Evolutionary conservation across 2,113 vertebrate genomes (phyloP).

Genomic region (Puffinus mauretanicus): DNA sequence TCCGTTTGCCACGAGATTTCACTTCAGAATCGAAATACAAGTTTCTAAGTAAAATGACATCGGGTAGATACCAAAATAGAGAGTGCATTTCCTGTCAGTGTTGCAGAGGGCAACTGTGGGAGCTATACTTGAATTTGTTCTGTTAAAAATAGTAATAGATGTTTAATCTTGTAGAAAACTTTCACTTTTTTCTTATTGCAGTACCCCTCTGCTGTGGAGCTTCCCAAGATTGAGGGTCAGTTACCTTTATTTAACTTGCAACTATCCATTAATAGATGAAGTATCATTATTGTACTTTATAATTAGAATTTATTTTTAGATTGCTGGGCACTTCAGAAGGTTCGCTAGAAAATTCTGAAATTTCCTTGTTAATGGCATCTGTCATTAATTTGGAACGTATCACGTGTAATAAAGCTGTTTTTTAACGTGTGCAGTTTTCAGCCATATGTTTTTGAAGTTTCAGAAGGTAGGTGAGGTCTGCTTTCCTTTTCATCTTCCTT

Average conservation of each 20-base stretch:
- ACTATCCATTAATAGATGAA: background rate
- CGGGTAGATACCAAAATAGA: background rate
- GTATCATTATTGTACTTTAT: background rate
- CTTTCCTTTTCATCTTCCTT: background rate
- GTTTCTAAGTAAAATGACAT: background rate
- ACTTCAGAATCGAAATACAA: background rate
- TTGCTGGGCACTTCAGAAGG: background rate
- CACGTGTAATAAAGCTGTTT: background rate
- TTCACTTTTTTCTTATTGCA: constrained; percentile 67
- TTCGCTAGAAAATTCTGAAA: background rate
- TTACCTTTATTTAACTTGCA: constrained; percentile 4
- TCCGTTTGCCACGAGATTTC: background rate
- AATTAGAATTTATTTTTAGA: background rate
- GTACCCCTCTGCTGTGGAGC: constrained; percentile 70
- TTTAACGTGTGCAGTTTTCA: background rate
- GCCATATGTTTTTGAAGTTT: background rate
- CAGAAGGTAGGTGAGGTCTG: background rate
- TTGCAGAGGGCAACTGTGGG: background rate
- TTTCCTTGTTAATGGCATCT: background rate
- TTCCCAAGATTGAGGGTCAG: constrained; percentile 86
- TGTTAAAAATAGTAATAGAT: background rate
- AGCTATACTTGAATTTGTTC: background rate
- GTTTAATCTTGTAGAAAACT: background rate
- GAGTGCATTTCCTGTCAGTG: background rate
- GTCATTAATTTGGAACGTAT: background rate